Base-by-base conservation (phyloP, 1,140 invertebrate species). In the Yoshiicerus persimilis region DNA sequence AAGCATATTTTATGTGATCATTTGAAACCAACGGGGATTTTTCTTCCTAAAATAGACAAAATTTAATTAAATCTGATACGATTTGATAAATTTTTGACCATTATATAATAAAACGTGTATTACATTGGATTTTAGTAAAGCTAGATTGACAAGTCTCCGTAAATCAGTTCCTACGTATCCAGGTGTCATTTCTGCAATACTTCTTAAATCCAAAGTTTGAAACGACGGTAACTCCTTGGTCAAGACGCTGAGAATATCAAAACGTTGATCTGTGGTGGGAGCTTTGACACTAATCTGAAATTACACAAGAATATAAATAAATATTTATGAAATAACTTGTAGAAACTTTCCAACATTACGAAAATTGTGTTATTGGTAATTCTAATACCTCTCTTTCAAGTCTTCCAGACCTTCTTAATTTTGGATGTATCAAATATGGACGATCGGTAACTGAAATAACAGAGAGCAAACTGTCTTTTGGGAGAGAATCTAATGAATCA, bases 161-260 rank as follows among this genome's bases (percentile, higher is more conserved):
- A 94, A 90, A 91, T 94, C 94, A 75, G 93, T 92, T n/a, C 92
- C 92, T 80, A 93, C 92, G 92, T 93, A 94, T 27, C 94, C 94
- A 27, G 93, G 93, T 4, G 93, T 94, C 64, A 91, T 88, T 39
- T 90, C 89, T 32, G 92, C 92, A 25, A 95, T 87, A 75, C 83
- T 88, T 84, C 92, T 86, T 34, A 89, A 86, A 83, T 91, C 77
- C 25, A 89, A 32, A 20, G 88, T 36, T 11, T 20, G 20, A n/a
- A 87, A 77, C 1, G 56, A 10, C 25, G 86, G 64, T 20, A 90
- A 80, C 90, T 62, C 47, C 84, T 16, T 32, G 89, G 10, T 88
- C 64, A 86, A 86, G 86, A 20, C 89, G 25, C 77, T 62, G 4
- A 91, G 86, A 34, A 92, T 92, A 27, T 89, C 83, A 25, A 88